Conservation (phyloP, 2,113 vertebrate genomes). For the Delphinus delphis region DNA sequence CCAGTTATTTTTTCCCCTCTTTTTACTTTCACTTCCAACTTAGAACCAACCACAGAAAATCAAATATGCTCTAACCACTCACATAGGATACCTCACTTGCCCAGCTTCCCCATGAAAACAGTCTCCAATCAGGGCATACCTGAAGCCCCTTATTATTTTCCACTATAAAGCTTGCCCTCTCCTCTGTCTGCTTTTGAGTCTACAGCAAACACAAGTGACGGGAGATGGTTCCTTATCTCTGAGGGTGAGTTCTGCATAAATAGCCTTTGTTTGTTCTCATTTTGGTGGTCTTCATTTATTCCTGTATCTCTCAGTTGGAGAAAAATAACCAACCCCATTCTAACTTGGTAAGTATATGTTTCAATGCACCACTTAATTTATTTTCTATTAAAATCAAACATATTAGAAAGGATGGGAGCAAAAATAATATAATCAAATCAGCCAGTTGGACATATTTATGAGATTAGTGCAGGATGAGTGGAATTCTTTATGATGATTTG, state of each 20-base stretch:
- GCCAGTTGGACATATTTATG: neutral
- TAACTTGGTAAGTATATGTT: neutral
- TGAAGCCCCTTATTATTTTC: neutral
- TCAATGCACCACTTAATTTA: neutral
- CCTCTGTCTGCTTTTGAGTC: neutral
- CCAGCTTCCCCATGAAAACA: neutral
- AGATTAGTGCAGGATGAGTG: neutral
- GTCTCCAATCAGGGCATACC: neutral
- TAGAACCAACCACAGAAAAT: neutral
- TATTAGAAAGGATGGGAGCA: constrained; percentile 3
- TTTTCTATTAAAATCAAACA: constrained; percentile 48
- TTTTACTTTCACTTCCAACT: neutral
- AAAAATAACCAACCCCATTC: neutral
- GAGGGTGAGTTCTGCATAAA: neutral
- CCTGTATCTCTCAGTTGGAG: neutral
- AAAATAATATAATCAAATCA: constrained; percentile 33
- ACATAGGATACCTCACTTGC: neutral
- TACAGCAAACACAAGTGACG: neutral
- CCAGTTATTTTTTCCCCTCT: neutral
- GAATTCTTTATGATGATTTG: constrained; percentile 41
- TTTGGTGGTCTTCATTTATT: neutral
- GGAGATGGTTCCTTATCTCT: neutral
- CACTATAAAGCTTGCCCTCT: neutral
- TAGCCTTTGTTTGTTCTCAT: neutral
- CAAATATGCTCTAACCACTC: neutral